Conservation (phyloP, 53 echinoderm and acorn worm genomes). For the Temnopleurus reevesii region DNA sequence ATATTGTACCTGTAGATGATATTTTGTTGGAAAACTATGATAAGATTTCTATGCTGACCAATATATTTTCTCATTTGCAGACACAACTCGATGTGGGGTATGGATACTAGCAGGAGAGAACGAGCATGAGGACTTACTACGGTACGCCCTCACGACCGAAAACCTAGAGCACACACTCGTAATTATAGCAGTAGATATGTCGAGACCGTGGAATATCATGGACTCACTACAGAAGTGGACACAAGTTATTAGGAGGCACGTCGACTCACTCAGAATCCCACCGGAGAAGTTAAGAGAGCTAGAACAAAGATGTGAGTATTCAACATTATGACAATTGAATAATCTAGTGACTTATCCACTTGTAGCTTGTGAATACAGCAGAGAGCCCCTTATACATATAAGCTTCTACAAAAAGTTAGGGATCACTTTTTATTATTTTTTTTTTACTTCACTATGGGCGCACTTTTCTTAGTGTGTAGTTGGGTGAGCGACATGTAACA, state of each 20-base stretch:
- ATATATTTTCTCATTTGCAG: slow-evolving; percentile 57
- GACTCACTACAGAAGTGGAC: slow-evolving; percentile 88
- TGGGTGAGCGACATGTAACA: no score
- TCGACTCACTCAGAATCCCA: slow-evolving; percentile 86
- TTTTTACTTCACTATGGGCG: no score
- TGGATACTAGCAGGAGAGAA: slow-evolving; percentile 94
- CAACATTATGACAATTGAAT: no score
- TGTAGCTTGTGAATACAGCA: no score
- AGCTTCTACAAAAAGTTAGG: no score
- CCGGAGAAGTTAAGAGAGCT: slow-evolving; percentile 88
- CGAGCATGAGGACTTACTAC: slow-evolving; percentile 87
- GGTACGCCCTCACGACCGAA: slow-evolving; percentile 83
- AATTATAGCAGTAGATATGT: slow-evolving; percentile 90
- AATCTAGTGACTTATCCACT: no score
- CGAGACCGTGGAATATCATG: slow-evolving; percentile 92
- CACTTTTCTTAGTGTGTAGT: no score
- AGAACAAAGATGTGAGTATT: slow-evolving; percentile 93
- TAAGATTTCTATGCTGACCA: neutral
- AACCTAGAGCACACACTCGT: slow-evolving; percentile 82
- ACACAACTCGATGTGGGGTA: slow-evolving; percentile 93
- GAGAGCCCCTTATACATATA: no score
- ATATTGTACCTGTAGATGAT: no score
- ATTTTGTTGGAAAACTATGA: neutral
- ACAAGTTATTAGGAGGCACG: slow-evolving; percentile 80
- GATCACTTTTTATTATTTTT: no score